Conservation (phyloP, 2,113 vertebrate genomes). For the Myxocyprinus asiaticus region DNA sequence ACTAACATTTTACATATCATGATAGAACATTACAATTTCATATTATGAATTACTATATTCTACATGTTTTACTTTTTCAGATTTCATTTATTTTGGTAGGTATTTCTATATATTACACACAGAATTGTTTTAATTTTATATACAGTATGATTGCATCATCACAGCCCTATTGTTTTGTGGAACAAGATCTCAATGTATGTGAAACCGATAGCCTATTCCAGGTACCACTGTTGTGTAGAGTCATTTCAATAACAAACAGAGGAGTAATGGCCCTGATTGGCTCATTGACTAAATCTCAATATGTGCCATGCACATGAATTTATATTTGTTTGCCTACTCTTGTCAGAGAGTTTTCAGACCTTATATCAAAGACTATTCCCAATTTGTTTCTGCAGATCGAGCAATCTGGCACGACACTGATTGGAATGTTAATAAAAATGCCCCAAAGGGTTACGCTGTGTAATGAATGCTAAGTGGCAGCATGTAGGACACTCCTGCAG, state of each 20-base stretch:
- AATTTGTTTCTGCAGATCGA: slow-evolving; percentile 70
- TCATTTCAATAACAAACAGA: slow-evolving; percentile 35
- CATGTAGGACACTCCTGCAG: slow-evolving; percentile 40
- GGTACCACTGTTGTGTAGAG: slow-evolving; percentile 3
- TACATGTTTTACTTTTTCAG: too few species aligned
- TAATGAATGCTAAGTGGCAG: slow-evolving; percentile 60
- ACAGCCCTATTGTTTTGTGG: background rate
- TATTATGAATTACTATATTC: too few species aligned
- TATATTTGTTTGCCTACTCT: slow-evolving; percentile 54
- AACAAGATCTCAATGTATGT: background rate
- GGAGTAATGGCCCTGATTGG: slow-evolving; percentile 17
- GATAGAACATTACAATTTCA: too few species aligned
- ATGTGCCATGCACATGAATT: background rate
- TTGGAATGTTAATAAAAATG: slow-evolving; percentile 70
- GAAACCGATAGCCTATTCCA: background rate
- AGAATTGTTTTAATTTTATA: too few species aligned
- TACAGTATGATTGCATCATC: too few species aligned
- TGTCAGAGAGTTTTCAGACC: slow-evolving; percentile 58
- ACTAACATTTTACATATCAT: too few species aligned
- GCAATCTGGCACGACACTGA: slow-evolving; percentile 59
- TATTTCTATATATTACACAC: too few species aligned
- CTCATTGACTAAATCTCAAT: slow-evolving; percentile 25
- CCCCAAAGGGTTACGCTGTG: slow-evolving; percentile 53
- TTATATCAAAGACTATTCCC: slow-evolving; percentile 72
- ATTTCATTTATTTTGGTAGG: too few species aligned